A percentile compares a stretch with the other conserved stretches of the same genome.
These are phyloP conservation scores for Bradypodion ventrale DNA, from an alignment of 2,797 vertebrate genomes.

Conservation along the genomic window DNA sequence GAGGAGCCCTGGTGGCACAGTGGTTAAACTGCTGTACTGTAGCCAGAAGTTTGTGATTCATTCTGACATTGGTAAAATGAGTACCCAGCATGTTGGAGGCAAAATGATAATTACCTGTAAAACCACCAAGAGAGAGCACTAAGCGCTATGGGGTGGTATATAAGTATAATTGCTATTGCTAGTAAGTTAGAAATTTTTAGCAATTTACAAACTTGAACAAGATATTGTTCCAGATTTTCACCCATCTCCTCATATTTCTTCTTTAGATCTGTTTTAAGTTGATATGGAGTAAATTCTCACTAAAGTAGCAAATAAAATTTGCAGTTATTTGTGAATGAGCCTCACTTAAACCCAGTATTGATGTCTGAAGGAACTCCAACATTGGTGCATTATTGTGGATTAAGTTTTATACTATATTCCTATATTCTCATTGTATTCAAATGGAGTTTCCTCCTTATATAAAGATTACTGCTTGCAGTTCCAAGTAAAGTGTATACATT, in stretches of 20 bases:
- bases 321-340: neutral
- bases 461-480: neutral
- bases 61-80: no score
- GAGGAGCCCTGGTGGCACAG: no score
- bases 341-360: neutral
- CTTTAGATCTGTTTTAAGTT: neutral
- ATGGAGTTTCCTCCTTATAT: neutral
- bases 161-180: no score
- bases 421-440: neutral
- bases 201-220: constrained; percentile 8
- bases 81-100: no score
- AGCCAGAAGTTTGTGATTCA: no score
- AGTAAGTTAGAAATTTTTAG: neutral
- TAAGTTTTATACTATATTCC: neutral
- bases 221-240: neutral
- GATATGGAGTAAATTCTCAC: neutral
- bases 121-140: no score
- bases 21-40: no score
- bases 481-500: neutral
- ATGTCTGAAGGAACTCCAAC: neutral
- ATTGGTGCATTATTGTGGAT: neutral
- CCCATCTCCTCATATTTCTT: constrained; percentile 29
- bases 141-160: no score
- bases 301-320: neutral
- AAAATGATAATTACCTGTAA: no score